Conservation (phyloP, 2,797 vertebrate species). For the Pipistrellus pipistrellus region DNA sequence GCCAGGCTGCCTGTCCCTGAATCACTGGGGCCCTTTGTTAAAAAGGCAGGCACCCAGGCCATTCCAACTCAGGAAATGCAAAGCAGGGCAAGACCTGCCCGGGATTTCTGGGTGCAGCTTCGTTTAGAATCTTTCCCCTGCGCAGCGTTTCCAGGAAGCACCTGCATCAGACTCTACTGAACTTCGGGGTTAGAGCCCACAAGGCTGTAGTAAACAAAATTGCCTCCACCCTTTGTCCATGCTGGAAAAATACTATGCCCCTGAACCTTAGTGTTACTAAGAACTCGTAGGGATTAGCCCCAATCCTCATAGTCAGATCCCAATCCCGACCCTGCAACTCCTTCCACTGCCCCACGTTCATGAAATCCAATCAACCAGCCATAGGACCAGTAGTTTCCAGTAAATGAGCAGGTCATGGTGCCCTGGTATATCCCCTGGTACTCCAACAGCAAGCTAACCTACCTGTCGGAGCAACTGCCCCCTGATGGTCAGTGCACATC, state of each 20-base stretch:
- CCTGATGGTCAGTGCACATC: no score
- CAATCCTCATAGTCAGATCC: neutral
- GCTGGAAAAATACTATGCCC: neutral
- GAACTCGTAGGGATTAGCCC: neutral
- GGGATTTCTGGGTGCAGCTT: neutral
- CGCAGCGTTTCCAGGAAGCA: neutral
- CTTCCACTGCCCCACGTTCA: neutral
- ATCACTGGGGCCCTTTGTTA: neutral
- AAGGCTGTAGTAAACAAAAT: neutral
- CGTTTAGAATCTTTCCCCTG: neutral
- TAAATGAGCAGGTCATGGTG: neutral
- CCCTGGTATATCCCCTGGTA: neutral
- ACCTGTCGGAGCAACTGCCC: no score
- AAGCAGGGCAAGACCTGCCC: neutral
- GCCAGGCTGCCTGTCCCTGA: neutral
- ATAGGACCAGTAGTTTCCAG: neutral
- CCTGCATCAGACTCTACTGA: neutral
- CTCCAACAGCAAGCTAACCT: neutral
- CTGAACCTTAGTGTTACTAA: neutral
- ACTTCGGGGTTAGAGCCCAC: neutral
- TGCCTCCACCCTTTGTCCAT: neutral
- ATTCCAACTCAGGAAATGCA: neutral
- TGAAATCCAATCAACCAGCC: neutral
- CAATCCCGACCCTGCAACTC: neutral
- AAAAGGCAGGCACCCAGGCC: slow-evolving; percentile 9